phyloP scores from a whole-genome alignment of 2,113 vertebrate species.

The Glareola pratincola region DNA sequence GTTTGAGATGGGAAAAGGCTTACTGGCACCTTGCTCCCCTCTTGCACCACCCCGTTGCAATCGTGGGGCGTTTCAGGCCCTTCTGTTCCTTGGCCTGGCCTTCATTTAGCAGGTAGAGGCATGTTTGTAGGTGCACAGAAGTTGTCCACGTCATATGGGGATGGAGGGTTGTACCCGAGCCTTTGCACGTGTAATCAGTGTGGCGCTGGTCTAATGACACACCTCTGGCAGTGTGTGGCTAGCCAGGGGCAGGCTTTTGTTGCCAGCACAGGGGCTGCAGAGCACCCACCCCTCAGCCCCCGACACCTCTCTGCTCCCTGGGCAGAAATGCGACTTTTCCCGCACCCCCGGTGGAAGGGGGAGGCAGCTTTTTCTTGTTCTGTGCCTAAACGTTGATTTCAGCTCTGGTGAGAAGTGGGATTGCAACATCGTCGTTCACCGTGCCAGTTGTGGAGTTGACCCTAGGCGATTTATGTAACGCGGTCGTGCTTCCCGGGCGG shows the following conservation, averaged over 20 bases:
- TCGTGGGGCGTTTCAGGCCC: not conserved
- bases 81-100: not conserved
- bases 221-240: not conserved
- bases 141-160: rapidly evolving
- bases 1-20: not conserved
- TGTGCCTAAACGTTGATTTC: not conserved
- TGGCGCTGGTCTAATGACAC: not conserved
- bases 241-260: not conserved
- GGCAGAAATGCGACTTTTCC: not conserved
- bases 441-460: not conserved
- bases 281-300: rapidly evolving
- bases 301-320: not conserved
- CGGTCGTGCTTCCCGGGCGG: not conserved
- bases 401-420: not conserved
- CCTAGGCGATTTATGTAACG: not conserved
- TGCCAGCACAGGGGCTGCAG: not conserved
- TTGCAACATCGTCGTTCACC: not conserved
- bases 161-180: not conserved
- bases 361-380: not conserved
- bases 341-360: rapidly evolving
- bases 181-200: not conserved
- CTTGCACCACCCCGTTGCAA: not conserved
- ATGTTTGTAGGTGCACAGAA: not conserved
- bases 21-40: not conserved
- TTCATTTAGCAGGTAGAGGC: not conserved